phyloP scores from a whole-genome alignment of 2,797 vertebrate genomes.

The Enteromius trimaculatus region DNA sequence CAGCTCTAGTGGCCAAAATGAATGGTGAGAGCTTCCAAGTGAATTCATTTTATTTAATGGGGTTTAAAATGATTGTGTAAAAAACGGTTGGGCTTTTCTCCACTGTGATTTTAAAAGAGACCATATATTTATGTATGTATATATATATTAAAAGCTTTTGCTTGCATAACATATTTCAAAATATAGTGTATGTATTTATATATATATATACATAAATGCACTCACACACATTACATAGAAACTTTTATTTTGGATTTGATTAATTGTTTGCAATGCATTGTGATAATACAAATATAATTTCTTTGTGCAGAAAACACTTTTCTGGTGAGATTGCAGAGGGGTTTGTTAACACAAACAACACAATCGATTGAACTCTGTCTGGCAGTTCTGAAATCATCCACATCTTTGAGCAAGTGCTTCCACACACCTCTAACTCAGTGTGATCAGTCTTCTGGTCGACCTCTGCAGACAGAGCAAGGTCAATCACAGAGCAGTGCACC shows the following conservation, averaged over 20 bases:
- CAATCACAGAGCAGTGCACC: background rate
- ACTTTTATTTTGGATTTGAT: no score
- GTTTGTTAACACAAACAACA: background rate
- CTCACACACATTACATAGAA: no score
- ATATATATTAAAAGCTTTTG: no score
- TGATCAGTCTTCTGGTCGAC: background rate
- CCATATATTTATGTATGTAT: background rate
- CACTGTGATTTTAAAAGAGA: background rate
- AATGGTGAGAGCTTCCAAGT: background rate
- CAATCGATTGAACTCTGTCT: background rate
- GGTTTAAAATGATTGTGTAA: background rate
- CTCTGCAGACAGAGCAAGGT: background rate
- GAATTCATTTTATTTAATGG: background rate
- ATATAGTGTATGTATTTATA: no score
- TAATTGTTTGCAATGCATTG: no score
- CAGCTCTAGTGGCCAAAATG: background rate
- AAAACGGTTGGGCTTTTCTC: background rate
- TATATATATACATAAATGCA: no score
- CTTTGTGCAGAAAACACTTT: background rate
- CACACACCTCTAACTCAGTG: slow-evolving; percentile 11
- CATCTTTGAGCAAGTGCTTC: background rate
- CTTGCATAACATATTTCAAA: no score
- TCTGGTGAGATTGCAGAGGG: background rate
- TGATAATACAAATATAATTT: background rate
- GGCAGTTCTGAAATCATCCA: background rate